Conservation (phyloP, 2,113 vertebrate genomes). For the Bufo gargarizans region DNA sequence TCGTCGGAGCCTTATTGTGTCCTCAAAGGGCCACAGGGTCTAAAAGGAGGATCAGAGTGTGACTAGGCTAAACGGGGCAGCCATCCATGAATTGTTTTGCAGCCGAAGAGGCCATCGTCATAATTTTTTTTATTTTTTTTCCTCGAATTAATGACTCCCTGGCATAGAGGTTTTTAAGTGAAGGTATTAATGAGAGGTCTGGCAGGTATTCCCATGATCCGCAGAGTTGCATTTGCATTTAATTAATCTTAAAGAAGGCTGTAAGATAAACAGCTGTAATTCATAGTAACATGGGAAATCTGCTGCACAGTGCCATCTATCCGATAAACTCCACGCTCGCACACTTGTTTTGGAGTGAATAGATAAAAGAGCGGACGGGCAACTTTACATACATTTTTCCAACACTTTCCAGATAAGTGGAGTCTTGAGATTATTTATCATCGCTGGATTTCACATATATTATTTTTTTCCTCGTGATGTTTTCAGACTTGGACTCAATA, state of each 20-base stretch:
- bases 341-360: conserved; percentile 74
- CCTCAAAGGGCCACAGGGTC: conserved; percentile 82
- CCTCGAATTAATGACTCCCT: conserved; percentile 80
- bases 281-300: conserved; percentile 76
- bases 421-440: conserved; percentile 64
- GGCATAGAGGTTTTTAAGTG: conserved; percentile 78
- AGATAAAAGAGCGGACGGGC: conserved; percentile 69
- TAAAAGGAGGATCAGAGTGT: conserved; percentile 74
- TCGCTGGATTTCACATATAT: neutral
- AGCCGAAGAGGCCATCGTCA: conserved; percentile 72
- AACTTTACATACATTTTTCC: conserved; percentile 66
- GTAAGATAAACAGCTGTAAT: conserved; percentile 88
- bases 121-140: conserved; percentile 55
- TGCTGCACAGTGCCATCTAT: conserved; percentile 73
- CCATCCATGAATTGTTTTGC: conserved; percentile 73
- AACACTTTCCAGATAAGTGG: conserved; percentile 73
- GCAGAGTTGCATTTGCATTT: conserved; percentile 83
- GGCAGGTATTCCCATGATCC: conserved; percentile 86
- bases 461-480: neutral
- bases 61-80: conserved; percentile 77
- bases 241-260: conserved; percentile 87
- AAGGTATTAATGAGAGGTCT: conserved; percentile 87
- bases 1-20: conserved; percentile 77
- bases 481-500: conserved; percentile 73
- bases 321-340: conserved; percentile 74